Percentiles rank a stretch among this genome's conserved stretches.
phyloP scores from a whole-genome alignment of 1,140 invertebrate species.

The Nomia melanderi region DNA sequence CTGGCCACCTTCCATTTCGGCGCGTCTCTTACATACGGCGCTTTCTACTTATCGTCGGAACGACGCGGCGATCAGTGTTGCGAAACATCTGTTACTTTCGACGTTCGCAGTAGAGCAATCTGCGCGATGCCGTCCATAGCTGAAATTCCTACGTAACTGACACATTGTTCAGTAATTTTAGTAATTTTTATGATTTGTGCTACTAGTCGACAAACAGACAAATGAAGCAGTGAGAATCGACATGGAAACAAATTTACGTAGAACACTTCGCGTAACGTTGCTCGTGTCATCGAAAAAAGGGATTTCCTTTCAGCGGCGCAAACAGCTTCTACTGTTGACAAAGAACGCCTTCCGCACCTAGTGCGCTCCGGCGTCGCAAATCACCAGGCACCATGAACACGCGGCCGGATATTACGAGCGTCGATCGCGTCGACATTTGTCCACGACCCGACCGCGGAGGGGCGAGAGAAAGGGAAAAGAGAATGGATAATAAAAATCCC shows the following conservation, averaged over 20 bases:
- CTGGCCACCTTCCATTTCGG: neutral
- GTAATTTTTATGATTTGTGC: too few species aligned
- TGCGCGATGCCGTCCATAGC: too few species aligned
- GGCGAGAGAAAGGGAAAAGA: neutral
- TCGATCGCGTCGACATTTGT: slow-evolving; percentile 2
- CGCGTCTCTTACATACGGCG: neutral
- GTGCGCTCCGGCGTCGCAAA: neutral
- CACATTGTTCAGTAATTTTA: too few species aligned
- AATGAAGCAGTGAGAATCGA: too few species aligned
- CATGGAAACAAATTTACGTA: too few species aligned
- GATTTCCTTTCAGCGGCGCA: too few species aligned
- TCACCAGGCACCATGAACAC: neutral
- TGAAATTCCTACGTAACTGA: too few species aligned
- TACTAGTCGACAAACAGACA: too few species aligned
- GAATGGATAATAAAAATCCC: slow-evolving; percentile 36
- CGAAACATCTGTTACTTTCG: neutral
- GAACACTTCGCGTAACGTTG: too few species aligned
- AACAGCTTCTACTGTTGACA: too few species aligned
- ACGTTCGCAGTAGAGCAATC: too few species aligned
- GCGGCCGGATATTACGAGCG: neutral
- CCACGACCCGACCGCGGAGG: neutral
- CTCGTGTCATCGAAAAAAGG: too few species aligned
- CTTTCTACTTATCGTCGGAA: neutral
- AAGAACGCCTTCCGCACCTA: neutral
- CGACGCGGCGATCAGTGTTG: neutral